Percentiles rank a stretch among this genome's conserved stretches.
Evolutionary conservation across 2,888 invertebrate species (phyloP).

Genomic region (Cacoxenus indagator): DNA sequence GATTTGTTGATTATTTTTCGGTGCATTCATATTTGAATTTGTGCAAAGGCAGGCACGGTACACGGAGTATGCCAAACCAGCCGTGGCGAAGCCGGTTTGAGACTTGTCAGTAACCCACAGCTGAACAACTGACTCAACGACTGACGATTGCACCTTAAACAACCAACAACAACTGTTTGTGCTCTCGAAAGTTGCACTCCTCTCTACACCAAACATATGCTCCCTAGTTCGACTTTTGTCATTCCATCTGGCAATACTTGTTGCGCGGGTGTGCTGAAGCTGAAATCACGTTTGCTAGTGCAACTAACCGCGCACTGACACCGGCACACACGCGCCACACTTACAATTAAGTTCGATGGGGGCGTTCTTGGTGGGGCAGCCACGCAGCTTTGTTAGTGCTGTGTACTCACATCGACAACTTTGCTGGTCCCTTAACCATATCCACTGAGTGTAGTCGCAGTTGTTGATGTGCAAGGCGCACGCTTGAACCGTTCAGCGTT

Average conservation of each 20-base stretch:
- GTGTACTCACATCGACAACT: slow-evolving; percentile 4
- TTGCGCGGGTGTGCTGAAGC: no score
- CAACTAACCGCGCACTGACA: neutral
- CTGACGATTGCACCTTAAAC: no score
- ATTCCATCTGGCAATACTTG: neutral
- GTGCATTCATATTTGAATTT: neutral
- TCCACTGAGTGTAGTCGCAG: neutral
- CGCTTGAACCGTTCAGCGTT: slow-evolving; percentile 59
- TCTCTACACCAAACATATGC: no score
- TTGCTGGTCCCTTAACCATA: slow-evolving; percentile 28
- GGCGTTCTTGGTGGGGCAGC: neutral
- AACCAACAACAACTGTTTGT: no score
- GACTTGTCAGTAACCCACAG: no score
- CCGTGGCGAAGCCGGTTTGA: no score
- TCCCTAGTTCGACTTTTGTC: neutral
- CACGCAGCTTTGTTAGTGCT: slow-evolving; percentile 47
- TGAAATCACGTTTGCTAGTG: neutral
- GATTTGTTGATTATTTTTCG: neutral
- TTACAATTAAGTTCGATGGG: neutral
- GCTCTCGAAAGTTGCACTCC: no score
- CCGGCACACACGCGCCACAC: neutral
- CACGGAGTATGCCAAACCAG: no score
- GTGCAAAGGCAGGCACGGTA: slow-evolving; percentile 22
- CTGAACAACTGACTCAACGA: no score
- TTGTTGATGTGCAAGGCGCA: slow-evolving; percentile 43